phyloP scores from a whole-genome alignment of 2,888 invertebrate genomes.

The Phortica magna region DNA sequence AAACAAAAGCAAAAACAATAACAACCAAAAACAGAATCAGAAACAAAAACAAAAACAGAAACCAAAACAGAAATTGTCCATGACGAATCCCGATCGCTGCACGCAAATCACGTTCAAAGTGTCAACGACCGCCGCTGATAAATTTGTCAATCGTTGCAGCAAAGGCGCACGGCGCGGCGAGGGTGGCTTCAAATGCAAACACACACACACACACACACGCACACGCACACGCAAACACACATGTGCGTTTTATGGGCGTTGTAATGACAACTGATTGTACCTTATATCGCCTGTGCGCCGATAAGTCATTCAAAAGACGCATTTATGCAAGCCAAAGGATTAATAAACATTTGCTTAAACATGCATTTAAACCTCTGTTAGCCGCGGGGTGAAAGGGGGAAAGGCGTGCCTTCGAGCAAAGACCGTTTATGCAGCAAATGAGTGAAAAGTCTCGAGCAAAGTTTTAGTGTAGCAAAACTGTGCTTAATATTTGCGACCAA shows the following conservation, averaged over 20 bases:
- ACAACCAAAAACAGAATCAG: neutral
- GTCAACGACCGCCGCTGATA: slow-evolving; percentile 23
- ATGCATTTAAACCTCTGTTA: too few species aligned
- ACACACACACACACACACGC: neutral
- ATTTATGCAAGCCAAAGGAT: neutral
- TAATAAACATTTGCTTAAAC: neutral
- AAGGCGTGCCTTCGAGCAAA: too few species aligned
- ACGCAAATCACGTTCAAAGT: slow-evolving; percentile 46
- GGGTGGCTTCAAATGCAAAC: neutral
- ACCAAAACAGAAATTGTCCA: slow-evolving; percentile 64
- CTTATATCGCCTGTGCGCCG: neutral
- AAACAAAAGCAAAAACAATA: neutral
- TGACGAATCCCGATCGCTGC: slow-evolving; percentile 64
- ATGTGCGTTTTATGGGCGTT: neutral
- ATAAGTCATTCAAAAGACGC: neutral
- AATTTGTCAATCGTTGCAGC: slow-evolving; percentile 23
- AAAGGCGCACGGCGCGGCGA: too few species aligned
- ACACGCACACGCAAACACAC: neutral
- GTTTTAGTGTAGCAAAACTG: too few species aligned
- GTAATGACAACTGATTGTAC: neutral
- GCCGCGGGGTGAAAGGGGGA: too few species aligned
- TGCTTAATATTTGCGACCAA: too few species aligned
- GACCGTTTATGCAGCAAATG: too few species aligned
- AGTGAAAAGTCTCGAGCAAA: too few species aligned
- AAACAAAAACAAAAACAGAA: neutral